phyloP scores from a whole-genome alignment of 2,113 vertebrate genomes.

The Myocastor coypus region DNA sequence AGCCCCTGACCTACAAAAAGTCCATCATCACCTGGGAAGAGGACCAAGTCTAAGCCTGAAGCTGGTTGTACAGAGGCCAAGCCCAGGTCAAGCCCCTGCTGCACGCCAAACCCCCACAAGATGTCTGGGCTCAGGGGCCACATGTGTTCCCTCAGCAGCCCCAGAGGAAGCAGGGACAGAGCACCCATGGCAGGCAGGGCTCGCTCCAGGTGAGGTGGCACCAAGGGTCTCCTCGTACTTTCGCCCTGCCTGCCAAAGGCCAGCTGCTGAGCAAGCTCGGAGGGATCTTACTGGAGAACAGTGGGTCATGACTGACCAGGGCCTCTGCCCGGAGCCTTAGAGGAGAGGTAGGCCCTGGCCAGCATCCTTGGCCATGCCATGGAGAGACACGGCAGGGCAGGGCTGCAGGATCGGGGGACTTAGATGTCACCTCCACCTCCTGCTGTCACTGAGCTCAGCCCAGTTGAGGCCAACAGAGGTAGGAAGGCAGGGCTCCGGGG shows the following conservation, averaged over 20 bases:
- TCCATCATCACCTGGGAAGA: not conserved
- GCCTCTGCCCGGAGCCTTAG: not conserved
- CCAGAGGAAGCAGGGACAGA: not conserved
- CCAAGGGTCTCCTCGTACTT: not conserved
- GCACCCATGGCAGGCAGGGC: not conserved
- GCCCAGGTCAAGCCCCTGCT: too few species aligned
- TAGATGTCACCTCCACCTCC: not conserved
- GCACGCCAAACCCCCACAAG: not conserved
- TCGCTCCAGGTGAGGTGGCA: not conserved
- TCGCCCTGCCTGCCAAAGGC: not conserved
- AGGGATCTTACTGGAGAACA: not conserved
- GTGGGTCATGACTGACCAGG: not conserved
- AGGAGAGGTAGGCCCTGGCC: not conserved
- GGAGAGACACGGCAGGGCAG: not conserved
- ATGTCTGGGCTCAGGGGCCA: not conserved
- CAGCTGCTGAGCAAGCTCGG: not conserved
- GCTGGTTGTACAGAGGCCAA: not conserved
- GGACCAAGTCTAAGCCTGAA: too few species aligned
- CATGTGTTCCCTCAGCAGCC: fast-evolving
- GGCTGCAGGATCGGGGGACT: too few species aligned
- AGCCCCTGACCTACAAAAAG: not conserved
- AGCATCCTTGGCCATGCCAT: not conserved
- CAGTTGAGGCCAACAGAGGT: not conserved
- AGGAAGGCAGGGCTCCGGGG: too few species aligned
- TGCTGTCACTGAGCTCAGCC: not conserved